Evolutionary conservation across 2,888 invertebrate species (phyloP), one percentile per base, ranked within the genome.

Genomic region (Cacoxenus indagator): DNA sequence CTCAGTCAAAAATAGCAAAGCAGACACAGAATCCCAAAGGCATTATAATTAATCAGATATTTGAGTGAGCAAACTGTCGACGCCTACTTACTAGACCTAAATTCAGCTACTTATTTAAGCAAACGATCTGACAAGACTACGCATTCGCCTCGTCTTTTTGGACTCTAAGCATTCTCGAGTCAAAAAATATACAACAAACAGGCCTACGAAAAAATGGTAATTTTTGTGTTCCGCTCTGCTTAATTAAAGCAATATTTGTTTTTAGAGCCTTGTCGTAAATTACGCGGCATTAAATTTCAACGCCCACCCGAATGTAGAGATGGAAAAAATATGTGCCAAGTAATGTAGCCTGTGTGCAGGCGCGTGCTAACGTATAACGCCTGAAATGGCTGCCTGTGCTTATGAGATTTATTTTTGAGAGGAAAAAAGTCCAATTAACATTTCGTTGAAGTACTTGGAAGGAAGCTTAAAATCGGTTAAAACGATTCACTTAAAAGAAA

Each of bases 191-290:
- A n/a, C n/a, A n/a, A n/a, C n/a, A n/a, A n/a, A n/a, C n/a, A n/a
- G n/a, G n/a, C n/a, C n/a, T n/a, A n/a, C n/a, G n/a, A n/a, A n/a
- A n/a, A n/a, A n/a, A n/a, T n/a, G n/a, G n/a, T n/a, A n/a, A n/a
- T n/a, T n/a, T n/a, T n/a, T n/a, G n/a, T n/a, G n/a, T n/a, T 55
- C 26, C 26, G 26, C 80, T 81, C 81, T 82, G 81, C 81, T 81
- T 81, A 81, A 81, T 81, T 81, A 81, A 81, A 82, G 81, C 82
- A 74, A 80, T 81, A 76, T 67, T 48, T 77, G 73, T 79, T 78
- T 80, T 81, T 78, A 82, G 80, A 78, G 78, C 78, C 74, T 19
- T 76, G 77, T 81, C 81, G 81, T 81, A 81, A 81, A 81, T 81
- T 79, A 81, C 79, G 75, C 74, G 73, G 82, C 79, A 82, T 80